Base-by-base conservation (phyloP, 2,888 invertebrate species). In the Philonicus albiceps region DNA sequence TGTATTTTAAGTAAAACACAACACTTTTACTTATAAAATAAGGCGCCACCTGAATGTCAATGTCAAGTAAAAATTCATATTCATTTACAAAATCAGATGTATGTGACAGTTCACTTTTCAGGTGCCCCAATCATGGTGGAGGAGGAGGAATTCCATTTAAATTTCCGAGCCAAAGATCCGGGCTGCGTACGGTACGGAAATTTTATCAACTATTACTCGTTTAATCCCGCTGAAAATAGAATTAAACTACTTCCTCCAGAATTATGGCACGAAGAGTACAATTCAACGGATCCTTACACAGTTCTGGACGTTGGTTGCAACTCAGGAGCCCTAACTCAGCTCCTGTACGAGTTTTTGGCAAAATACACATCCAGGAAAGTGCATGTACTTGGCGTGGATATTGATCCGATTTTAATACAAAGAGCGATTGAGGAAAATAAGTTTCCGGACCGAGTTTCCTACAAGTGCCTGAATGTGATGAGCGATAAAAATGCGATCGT, bases 181-280 rank as follows among this genome's bases (percentile, higher is more conserved):
- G 97, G 97, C 30, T 96, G 96, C 49, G 95, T 95, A 0, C 94
- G 94, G 90, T 94, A 93, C 93, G 97, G 97, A 85, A 97, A 97
- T 92, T 97, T 97, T 90, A 96, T 96, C 87, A 97, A 97, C 92
- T 97, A 97, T 91, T 97, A 97, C 91, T 93, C 95, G 88, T 97
- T 97, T 90, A 95, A 97, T 92, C 94, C 95, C 85, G 94, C 95
- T 31, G 93, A 94, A 87, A 94, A 95, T 89, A 94, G 97, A 90
- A 93, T 95, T 75, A 92, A 93, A 81, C 93, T 95, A 89, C 92
- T 97, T 88, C 94, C 95, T 8, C 43, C 1, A 0, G n/a, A 19
- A 8, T 89, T 89, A 80, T 88, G 88, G 85, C 86, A 89, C 73
- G 72, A 88, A 49, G 87, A 89, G 87, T 90, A 89, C 88, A 90